Conservation (phyloP, 2,113 vertebrate genomes). For the Sminthopsis crassicaudata region DNA sequence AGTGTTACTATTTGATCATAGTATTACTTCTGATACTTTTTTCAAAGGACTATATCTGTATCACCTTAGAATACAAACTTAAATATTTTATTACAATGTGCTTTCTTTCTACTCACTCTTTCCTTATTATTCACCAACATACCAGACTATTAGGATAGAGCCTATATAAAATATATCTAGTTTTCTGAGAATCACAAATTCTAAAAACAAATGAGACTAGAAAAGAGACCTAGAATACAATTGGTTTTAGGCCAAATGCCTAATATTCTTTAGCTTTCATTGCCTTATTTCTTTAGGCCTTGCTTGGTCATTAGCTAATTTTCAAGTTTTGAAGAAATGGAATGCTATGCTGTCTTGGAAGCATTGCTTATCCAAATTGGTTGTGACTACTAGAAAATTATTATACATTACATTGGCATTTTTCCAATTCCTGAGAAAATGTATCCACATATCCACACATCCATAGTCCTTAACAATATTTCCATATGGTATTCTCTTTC, state of each 20-base stretch:
- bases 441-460: slow-evolving; percentile 35
- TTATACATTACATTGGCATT: slow-evolving; percentile 40
- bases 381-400: slow-evolving; percentile 35
- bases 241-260: slow-evolving; percentile 17
- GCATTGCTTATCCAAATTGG: slow-evolving; percentile 36
- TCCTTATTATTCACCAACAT: not conserved
- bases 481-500: slow-evolving; percentile 63
- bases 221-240: not conserved
- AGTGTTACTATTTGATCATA: not conserved
- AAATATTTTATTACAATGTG: not conserved
- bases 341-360: slow-evolving; percentile 23
- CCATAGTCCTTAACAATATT: slow-evolving; percentile 55
- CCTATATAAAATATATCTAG: not conserved
- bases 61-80: not conserved
- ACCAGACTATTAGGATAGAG: not conserved
- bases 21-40: not conserved
- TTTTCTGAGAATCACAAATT: not conserved
- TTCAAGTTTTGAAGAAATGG: slow-evolving; percentile 46
- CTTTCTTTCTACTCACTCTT: not conserved
- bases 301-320: not conserved
- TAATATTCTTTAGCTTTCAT: slow-evolving; percentile 8
- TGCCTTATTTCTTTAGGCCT: slow-evolving; percentile 12
- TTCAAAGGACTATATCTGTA: not conserved
- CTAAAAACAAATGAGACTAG: not conserved
- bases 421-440: slow-evolving; percentile 53